Percentiles rank a stretch among this genome's conserved stretches.
These are phyloP conservation scores for Agrotis ipsilon DNA, from an alignment of 2,888 invertebrate genomes.

Conservation along the genomic window DNA sequence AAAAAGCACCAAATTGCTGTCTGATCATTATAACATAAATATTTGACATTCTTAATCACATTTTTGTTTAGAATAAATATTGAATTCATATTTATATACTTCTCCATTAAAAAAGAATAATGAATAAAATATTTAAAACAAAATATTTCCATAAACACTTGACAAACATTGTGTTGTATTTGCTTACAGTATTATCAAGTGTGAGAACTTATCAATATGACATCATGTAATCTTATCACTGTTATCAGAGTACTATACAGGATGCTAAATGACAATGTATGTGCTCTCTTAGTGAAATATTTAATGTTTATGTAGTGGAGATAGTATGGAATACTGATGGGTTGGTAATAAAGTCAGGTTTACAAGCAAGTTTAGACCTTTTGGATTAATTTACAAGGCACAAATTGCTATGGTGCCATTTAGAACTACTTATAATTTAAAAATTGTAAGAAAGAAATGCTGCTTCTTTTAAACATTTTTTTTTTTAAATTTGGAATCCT, in stretches of 20 bases:
- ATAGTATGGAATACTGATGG: slow-evolving; percentile 18
- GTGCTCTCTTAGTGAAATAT: slow-evolving; percentile 56
- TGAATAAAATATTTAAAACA: too few relatives aligned
- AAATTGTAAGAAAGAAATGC: too few relatives aligned
- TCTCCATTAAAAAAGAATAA: too few relatives aligned
- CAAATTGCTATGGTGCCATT: not conserved
- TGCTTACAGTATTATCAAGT: slow-evolving; percentile 61
- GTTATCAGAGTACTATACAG: slow-evolving; percentile 64
- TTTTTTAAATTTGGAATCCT: too few relatives aligned
- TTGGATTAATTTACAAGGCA: not conserved
- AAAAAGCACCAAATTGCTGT: too few relatives aligned
- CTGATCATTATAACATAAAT: too few relatives aligned
- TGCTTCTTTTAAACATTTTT: too few relatives aligned
- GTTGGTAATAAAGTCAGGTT: not conserved
- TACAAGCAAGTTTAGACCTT: not conserved
- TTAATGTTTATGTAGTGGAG: slow-evolving; percentile 39
- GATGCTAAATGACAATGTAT: slow-evolving; percentile 56
- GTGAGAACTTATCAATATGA: slow-evolving; percentile 72
- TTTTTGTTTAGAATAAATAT: too few relatives aligned
- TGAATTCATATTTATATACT: too few relatives aligned
- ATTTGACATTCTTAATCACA: not conserved
- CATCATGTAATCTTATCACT: slow-evolving; percentile 74
- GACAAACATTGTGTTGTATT: slow-evolving; percentile 60
- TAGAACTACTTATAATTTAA: too few relatives aligned
- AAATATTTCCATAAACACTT: slow-evolving; percentile 52